These are phyloP conservation scores for Coenonympha glycerion DNA, from an alignment of 2,888 invertebrate species.

Conservation along the genomic window DNA sequence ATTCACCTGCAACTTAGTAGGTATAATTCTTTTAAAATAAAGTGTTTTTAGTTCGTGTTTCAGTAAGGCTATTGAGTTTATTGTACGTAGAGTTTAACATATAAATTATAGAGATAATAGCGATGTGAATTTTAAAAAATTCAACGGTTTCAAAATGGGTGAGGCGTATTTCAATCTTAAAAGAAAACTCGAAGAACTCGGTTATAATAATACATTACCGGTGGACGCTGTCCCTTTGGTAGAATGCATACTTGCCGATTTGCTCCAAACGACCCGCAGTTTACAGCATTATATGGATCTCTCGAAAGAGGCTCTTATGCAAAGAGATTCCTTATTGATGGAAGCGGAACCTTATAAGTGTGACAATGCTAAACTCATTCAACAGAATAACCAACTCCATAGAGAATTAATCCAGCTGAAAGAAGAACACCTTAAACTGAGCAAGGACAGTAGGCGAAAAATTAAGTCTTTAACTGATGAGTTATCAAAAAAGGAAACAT, in stretches of 20 bases:
- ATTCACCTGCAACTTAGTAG: too few relatives aligned
- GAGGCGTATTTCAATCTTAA: conserved; percentile 69
- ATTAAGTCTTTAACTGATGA: conserved; percentile 79
- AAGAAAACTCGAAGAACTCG: conserved; percentile 86
- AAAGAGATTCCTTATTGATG: conserved; percentile 80
- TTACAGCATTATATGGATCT: conserved; percentile 88
- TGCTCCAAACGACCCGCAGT: conserved; percentile 91
- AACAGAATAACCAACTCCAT: conserved; percentile 85
- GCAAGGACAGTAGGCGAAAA: conserved; percentile 77
- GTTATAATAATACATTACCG: conserved; percentile 85
- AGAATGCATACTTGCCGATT: conserved; percentile 86
- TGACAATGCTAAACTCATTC: conserved; percentile 84
- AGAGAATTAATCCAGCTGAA: conserved; percentile 78
- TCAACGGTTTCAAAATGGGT: conserved; percentile 48
- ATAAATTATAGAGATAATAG: neutral
- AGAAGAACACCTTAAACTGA: conserved; percentile 78
- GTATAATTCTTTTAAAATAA: too few relatives aligned
- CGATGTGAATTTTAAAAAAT: neutral
- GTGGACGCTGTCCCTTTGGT: conserved; percentile 87
- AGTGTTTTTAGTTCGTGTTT: too few relatives aligned
- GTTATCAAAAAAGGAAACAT: conserved; percentile 70
- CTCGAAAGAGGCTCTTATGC: conserved; percentile 81
- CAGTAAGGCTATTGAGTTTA: too few relatives aligned
- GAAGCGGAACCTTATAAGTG: conserved; percentile 87
- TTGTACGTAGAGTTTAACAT: too few relatives aligned